These are phyloP conservation scores for Rhizoglyphus robini DNA, from an alignment of 1,140 invertebrate species.

Conservation along the genomic window DNA sequence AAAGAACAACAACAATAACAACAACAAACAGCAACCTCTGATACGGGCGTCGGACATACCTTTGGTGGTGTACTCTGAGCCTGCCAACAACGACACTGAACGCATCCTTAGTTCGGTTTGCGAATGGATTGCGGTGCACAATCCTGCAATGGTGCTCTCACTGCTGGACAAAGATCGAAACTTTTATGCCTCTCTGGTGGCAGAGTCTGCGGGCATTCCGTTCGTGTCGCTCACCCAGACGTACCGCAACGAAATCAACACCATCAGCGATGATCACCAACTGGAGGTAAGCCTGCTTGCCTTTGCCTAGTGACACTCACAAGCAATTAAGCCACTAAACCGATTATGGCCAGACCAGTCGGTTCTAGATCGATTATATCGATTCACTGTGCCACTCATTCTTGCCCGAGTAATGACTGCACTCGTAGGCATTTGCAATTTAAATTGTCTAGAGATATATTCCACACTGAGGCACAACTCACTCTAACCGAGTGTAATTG, in stretches of 20 bases:
- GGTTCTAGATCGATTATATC: no score
- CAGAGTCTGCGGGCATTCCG: slow-evolving; percentile 8
- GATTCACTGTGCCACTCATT: no score
- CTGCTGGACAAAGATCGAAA: slow-evolving; percentile 5
- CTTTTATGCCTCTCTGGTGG: slow-evolving; percentile 16
- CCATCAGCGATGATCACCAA: neutral
- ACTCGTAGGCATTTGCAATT: no score
- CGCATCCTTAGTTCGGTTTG: slow-evolving; percentile 17
- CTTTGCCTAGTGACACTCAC: no score
- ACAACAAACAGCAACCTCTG: neutral
- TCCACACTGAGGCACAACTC: no score
- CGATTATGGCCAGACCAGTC: no score
- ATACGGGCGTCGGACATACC: slow-evolving; percentile 5
- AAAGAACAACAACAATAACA: neutral
- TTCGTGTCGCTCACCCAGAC: slow-evolving; percentile 13
- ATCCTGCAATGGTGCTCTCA: slow-evolving; percentile 16
- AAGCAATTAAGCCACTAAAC: no score
- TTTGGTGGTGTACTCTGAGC: slow-evolving; percentile 2
- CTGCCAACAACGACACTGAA: slow-evolving; percentile 16
- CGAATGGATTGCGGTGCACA: slow-evolving; percentile 17
- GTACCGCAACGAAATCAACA: slow-evolving; percentile 9
- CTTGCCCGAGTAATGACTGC: no score
- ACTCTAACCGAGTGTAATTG: no score
- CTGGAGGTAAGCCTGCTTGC: slow-evolving; percentile 1
- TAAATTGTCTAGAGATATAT: no score